Evolutionary conservation across 2,797 vertebrate species (phyloP), one percentile per base, ranked within the genome.

Genomic region (Lagodon rhomboides): DNA sequence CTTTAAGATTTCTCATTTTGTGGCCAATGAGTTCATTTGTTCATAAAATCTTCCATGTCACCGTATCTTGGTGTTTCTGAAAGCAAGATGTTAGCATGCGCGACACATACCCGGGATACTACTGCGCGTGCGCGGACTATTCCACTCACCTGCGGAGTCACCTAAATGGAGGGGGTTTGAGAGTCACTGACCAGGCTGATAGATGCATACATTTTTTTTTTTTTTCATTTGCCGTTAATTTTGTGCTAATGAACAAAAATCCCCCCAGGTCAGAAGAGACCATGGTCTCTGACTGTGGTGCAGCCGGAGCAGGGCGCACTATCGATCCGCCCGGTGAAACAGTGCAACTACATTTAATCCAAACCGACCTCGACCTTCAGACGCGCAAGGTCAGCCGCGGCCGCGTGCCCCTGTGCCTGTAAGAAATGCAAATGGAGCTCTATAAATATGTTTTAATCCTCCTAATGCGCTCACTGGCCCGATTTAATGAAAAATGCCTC

Each of bases 371-470:
- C 49, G 76, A 90, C 87, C 91, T 87, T 89, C 76, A 69, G 75
- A 66, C 50, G 11, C 30, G 0, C 88, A 85, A 85, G 85, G 90
- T 91, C 85, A 85, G 47, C 5, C 17, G 34, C 38, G 71, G 47
- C 68, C 0, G 27, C 30, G 18, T 15, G 66, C 20, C 27, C 64
- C 44, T 44, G 46, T 18, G 68, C 68, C 76, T 66, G 63, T 66
- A 64, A 55, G 79, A 84, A 86, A 90, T 87, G 89, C 79, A 83
- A 89, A 91, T 85, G 20, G 58, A 11, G 22, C 50, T 77, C 86
- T 51, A 84, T 86, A 86, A 90, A 89, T 54, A 59, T 56, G 75
- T 64, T 88, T 87, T 87, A 86, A 91, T 91, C 71, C 79, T 68
- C 55, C 79, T 85, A 88, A 92, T 90, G 86, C 68, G 73, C 77